Percentiles rank a stretch among this genome's conserved stretches.
These are phyloP conservation scores for Gryon sp. DNA, from an alignment of 1,140 invertebrate genomes.

Conservation along the genomic window DNA sequence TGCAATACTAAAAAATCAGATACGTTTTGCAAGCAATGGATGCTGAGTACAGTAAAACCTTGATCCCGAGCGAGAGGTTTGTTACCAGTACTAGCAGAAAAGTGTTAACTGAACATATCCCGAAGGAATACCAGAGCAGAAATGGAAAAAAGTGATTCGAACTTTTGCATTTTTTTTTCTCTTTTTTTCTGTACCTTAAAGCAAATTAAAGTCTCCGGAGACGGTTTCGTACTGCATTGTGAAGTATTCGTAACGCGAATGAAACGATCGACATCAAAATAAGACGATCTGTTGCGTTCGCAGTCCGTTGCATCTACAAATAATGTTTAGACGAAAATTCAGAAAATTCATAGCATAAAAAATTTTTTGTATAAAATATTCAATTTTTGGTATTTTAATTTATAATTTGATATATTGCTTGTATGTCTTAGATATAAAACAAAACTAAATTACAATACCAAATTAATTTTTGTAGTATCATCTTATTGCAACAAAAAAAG, in stretches of 20 bases:
- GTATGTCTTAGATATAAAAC: too few relatives aligned
- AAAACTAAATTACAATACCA: too few relatives aligned
- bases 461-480: too few relatives aligned
- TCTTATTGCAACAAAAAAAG: too few relatives aligned
- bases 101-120: constrained; percentile 29
- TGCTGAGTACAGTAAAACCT: constrained; percentile 15
- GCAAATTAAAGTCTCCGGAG: constrained; percentile 8
- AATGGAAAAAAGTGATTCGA: constrained; percentile 38
- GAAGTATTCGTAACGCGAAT: neutral
- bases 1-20: too few relatives aligned
- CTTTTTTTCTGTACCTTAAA: constrained; percentile 14
- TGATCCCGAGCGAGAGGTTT: constrained; percentile 13
- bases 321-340: neutral
- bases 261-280: constrained; percentile 5
- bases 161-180: constrained; percentile 12
- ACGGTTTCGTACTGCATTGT: neutral
- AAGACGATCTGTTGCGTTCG: constrained; percentile 8
- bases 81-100: constrained; percentile 5
- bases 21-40: too few relatives aligned
- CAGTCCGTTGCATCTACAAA: neutral
- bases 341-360: too few relatives aligned
- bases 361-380: too few relatives aligned
- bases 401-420: too few relatives aligned
- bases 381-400: too few relatives aligned
- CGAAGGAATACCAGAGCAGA: neutral